A percentile compares a stretch with the other conserved stretches of the same genome.
phyloP scores from a whole-genome alignment of 2,797 vertebrate species.

The Denticeps clupeoides region DNA sequence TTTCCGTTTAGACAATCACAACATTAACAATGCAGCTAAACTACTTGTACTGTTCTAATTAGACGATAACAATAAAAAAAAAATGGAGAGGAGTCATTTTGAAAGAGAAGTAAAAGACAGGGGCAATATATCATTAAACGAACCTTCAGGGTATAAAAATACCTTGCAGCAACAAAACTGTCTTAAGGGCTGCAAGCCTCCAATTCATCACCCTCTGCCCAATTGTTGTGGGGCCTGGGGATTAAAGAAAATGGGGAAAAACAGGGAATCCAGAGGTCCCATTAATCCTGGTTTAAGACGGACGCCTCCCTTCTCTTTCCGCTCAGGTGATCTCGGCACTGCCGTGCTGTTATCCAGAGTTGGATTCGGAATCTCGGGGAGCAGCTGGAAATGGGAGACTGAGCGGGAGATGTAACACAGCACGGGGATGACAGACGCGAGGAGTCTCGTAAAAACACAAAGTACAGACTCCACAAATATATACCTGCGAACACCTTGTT shows the following conservation, averaged over 20 bases:
- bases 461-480: no score
- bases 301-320: slow-evolving; percentile 9
- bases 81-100: not conserved
- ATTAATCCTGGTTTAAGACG: slow-evolving; percentile 28
- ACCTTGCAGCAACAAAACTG: slow-evolving; percentile 19
- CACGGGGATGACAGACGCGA: not conserved
- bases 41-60: no score
- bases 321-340: slow-evolving; percentile 17
- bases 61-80: no score
- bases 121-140: slow-evolving; percentile 27
- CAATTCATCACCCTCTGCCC: slow-evolving; percentile 15
- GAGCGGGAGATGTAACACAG: not conserved
- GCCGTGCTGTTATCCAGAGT: slow-evolving; percentile 10
- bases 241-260: not conserved
- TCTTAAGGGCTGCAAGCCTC: slow-evolving; percentile 14
- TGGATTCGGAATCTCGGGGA: not conserved
- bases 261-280: slow-evolving; percentile 13
- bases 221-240: slow-evolving; percentile 1
- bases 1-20: no score
- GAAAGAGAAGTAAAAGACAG: not conserved
- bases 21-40: no score
- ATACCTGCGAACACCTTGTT: no score
- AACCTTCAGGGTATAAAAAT: slow-evolving; percentile 23
- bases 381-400: not conserved
- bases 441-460: not conserved